Percentiles rank a stretch among this genome's conserved stretches.
phyloP scores from a whole-genome alignment of 2,113 vertebrate genomes.

The Microtus ochrogaster region DNA sequence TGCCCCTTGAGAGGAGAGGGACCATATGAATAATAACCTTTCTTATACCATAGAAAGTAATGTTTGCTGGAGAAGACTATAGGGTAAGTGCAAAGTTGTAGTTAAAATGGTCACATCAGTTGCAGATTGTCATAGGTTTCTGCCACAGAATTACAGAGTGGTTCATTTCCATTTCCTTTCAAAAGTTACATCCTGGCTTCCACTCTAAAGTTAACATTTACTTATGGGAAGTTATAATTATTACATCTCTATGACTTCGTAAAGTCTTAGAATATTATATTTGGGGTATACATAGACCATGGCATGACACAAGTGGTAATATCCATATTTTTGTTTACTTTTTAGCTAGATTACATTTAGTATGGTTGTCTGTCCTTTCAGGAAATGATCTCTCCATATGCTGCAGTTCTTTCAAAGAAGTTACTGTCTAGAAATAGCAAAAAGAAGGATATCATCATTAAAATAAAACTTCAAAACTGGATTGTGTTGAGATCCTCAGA shows the following conservation, averaged over 20 bases:
- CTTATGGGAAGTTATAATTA: conserved; percentile 28
- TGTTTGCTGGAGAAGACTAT: conserved; percentile 42
- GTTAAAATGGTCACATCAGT: background rate
- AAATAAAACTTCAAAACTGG: conserved; percentile 55
- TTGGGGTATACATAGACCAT: conserved; percentile 8
- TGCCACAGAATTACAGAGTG: background rate
- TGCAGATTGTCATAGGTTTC: background rate
- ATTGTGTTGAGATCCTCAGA: conserved; percentile 46
- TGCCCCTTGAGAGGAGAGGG: background rate
- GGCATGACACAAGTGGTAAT: conserved; percentile 24
- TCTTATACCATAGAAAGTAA: background rate
- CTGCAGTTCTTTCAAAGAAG: conserved; percentile 4
- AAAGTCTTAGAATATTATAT: conserved; percentile 46
- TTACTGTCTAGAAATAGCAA: background rate
- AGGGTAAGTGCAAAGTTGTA: background rate
- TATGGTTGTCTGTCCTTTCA: conserved; percentile 1
- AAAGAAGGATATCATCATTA: background rate
- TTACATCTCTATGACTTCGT: conserved; percentile 55
- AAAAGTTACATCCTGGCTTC: conserved; percentile 3
- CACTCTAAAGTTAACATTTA: conserved; percentile 36
- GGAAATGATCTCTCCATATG: conserved; percentile 22
- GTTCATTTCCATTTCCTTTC: conserved; percentile 26
- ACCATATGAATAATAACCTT: background rate
- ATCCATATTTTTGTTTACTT: conserved; percentile 5
- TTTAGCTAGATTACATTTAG: conserved; percentile 47